Conservation (phyloP, 2,888 invertebrate genomes). For the Saturnia japonica region DNA sequence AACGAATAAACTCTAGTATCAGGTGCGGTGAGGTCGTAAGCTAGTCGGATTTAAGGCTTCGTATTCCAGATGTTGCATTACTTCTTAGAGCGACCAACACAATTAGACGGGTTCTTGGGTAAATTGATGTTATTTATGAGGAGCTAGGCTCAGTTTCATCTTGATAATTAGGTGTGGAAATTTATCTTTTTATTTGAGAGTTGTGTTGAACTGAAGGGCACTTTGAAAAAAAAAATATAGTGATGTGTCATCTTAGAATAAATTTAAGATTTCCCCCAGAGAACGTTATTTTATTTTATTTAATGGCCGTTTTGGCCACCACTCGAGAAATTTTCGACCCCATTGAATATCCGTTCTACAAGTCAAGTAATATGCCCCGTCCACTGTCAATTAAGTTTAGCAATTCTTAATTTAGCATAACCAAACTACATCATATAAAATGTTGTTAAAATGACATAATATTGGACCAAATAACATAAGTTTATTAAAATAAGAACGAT, state of each 20-base stretch:
- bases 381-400: too few relatives aligned
- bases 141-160: slow-evolving; percentile 19
- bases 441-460: too few relatives aligned
- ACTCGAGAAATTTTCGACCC: too few relatives aligned
- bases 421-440: too few relatives aligned
- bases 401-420: too few relatives aligned
- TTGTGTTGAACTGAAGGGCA: not conserved
- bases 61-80: slow-evolving; percentile 51
- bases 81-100: slow-evolving; percentile 39
- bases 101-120: slow-evolving; percentile 34
- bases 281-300: not conserved
- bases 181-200: not conserved
- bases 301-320: too few relatives aligned
- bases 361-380: too few relatives aligned
- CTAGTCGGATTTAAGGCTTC: slow-evolving; percentile 52
- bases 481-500: too few relatives aligned
- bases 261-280: not conserved
- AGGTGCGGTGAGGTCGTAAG: slow-evolving; percentile 49
- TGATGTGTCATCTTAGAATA: not conserved
- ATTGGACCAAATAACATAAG: too few relatives aligned
- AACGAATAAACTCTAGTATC: slow-evolving; percentile 45
- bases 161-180: slow-evolving; percentile 19
- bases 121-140: slow-evolving; percentile 42
- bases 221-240: not conserved
- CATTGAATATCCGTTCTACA: too few relatives aligned